phyloP scores from a whole-genome alignment of 2,888 invertebrate genomes.

The Chloroclystis v-ata region DNA sequence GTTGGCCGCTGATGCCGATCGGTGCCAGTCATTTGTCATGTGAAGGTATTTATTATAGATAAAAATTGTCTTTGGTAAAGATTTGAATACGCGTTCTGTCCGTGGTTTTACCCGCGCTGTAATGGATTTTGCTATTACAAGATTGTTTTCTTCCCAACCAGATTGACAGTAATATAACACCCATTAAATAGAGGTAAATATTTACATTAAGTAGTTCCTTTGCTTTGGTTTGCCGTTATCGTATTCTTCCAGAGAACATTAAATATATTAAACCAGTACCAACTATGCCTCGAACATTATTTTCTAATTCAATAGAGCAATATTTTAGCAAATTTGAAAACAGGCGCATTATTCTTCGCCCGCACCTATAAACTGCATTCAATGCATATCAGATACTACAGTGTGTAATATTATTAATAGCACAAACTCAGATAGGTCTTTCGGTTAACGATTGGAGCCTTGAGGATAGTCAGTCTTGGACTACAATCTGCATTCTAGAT shows the following conservation, averaged over 20 bases:
- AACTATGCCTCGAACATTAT: background rate
- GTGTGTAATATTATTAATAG: constrained; percentile 69
- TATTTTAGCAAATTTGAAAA: constrained; percentile 22
- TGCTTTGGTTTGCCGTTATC: too few relatives aligned
- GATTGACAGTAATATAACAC: too few relatives aligned
- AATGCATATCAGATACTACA: constrained; percentile 60
- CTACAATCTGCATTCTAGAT: background rate
- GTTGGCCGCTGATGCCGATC: constrained; percentile 54
- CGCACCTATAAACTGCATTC: constrained; percentile 39
- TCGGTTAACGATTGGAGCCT: constrained; percentile 56
- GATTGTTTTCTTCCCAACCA: too few relatives aligned
- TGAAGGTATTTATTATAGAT: constrained; percentile 18
- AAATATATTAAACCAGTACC: too few relatives aligned
- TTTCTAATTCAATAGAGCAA: background rate
- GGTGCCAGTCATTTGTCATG: constrained; percentile 72
- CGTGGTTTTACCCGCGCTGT: background rate
- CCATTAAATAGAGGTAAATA: too few relatives aligned
- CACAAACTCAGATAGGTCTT: constrained; percentile 57
- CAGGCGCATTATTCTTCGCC: constrained; percentile 31
- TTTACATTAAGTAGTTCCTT: too few relatives aligned
- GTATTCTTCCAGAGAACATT: too few relatives aligned
- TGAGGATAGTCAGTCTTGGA: constrained; percentile 18
- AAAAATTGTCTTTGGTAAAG: background rate
- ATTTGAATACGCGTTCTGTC: background rate
- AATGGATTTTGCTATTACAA: too few relatives aligned